A percentile compares a stretch with the other conserved stretches of the same genome.
Conservation (phyloP, 2,797 vertebrate genomes). For the Salarias fasciatus region DNA sequence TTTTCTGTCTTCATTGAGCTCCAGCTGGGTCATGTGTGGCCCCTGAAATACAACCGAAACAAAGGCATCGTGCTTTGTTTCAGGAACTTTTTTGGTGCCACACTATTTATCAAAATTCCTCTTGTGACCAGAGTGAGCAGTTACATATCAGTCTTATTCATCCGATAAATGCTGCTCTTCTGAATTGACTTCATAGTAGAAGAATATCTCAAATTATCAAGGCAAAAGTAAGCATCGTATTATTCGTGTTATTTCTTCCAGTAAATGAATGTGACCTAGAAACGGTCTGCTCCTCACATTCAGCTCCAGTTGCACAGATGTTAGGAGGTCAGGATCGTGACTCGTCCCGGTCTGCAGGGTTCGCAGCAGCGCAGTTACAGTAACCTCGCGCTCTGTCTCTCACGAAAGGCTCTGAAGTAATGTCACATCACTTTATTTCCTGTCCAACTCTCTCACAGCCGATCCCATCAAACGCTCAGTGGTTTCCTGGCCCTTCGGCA, state of each 20-base stretch:
- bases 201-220: too few relatives aligned
- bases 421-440: slow-evolving; percentile 45
- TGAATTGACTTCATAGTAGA: too few relatives aligned
- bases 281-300: slow-evolving; percentile 1
- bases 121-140: too few relatives aligned
- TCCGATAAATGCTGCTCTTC: too few relatives aligned
- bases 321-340: slow-evolving; percentile 38
- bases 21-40: too few relatives aligned
- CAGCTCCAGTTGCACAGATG: slow-evolving; percentile 11
- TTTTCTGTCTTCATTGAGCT: too few relatives aligned
- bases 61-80: too few relatives aligned
- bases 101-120: not conserved
- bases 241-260: not conserved
- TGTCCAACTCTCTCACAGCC: slow-evolving; percentile 36
- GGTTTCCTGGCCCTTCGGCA: slow-evolving; percentile 41
- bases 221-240: not conserved
- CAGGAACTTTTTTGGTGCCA: too few relatives aligned
- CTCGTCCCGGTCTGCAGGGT: slow-evolving; percentile 11
- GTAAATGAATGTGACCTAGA: not conserved
- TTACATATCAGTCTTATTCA: too few relatives aligned
- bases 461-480: slow-evolving; percentile 41
- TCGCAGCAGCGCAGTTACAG: slow-evolving; percentile 32
- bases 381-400: slow-evolving; percentile 11
- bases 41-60: too few relatives aligned
- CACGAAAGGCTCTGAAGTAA: slow-evolving; percentile 38